Base-by-base conservation (phyloP, 1,140 invertebrate genomes). In the Eufriesea mexicana region DNA sequence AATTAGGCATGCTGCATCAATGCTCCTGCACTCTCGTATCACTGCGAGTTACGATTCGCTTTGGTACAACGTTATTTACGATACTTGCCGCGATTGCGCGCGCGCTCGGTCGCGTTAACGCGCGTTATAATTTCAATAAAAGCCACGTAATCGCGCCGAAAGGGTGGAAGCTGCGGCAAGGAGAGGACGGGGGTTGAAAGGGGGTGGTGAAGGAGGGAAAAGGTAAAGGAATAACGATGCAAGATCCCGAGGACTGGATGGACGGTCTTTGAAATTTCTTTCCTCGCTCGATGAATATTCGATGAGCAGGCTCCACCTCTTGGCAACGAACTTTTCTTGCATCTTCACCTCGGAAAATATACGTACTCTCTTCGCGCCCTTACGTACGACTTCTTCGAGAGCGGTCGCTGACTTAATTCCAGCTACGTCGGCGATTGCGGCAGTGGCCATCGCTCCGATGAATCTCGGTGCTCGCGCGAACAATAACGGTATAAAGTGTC, bases 211-310 rank as follows among this genome's bases (percentile, higher is more conserved):
- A 57, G 45, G 57, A 45, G 51, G 57, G 61, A 66, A n/a, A 61
- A 45, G 14, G 51, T 18, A 45, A 79, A 71, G 35, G 51, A 79
- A 54, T 47, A 80, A 80, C 47, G 45, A 87, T 72, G 84, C 79
- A 72, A 85, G 83, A 86, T 87, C 80, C 68, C 78, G 80, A 76
- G 86, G 16, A 73, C 54, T 76, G 73, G 79, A 76, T 67, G 79
- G 73, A 68, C 72, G 54, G 72, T 67, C 79, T 82, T 82, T 82
- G 79, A 67, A 82, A 82, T 76, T 82, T 82, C 73, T 68, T 81
- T 76, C 62, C 45, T 67, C 45, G 62, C 72, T 35, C 79, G 79
- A 82, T 82, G 79, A 82, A 82, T 82, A 82, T 82, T 82, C 79
- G 79, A 82, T 82, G 79, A 82, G 79, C 49, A 62, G 62, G 62